These are phyloP conservation scores for Brenthis hecate DNA, from an alignment of 2,888 invertebrate genomes.

Conservation along the genomic window DNA sequence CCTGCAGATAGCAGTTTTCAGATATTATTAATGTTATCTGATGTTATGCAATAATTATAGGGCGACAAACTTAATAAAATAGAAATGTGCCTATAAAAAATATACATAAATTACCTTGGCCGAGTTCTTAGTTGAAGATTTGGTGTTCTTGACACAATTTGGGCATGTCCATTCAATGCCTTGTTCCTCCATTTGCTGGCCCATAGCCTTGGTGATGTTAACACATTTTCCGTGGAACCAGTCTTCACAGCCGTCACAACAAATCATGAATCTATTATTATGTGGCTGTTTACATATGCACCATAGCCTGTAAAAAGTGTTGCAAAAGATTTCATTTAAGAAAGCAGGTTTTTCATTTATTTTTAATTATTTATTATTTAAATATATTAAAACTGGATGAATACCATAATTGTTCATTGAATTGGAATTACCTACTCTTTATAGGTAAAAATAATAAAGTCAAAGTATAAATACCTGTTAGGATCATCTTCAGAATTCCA, in stretches of 20 bases:
- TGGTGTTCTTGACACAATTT: conserved; percentile 87
- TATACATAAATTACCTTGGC: conserved; percentile 50
- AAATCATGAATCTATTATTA: conserved; percentile 98
- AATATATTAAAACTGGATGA: no score
- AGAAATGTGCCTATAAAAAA: background rate
- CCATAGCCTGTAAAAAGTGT: conserved; percentile 85
- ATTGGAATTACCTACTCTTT: background rate
- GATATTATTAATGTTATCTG: no score
- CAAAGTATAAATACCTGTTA: conserved; percentile 78
- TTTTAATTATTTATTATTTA: no score
- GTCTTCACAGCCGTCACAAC: conserved; percentile 97
- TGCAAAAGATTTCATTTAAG: background rate
- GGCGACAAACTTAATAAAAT: background rate
- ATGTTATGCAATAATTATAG: no score
- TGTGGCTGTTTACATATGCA: conserved; percentile 97
- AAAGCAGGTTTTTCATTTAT: no score
- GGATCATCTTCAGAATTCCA: conserved; percentile 96
- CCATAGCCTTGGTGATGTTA: conserved; percentile 94
- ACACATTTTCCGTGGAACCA: conserved; percentile 99
- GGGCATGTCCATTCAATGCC: conserved; percentile 95
- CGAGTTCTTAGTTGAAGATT: conserved; percentile 52
- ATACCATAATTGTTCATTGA: no score
- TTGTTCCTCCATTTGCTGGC: conserved; percentile 94
- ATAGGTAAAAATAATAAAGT: background rate
- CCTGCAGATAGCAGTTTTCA: no score